Evolutionary conservation across 2,797 vertebrate genomes (phyloP).

Genomic region (Gambelia wislizenii): DNA sequence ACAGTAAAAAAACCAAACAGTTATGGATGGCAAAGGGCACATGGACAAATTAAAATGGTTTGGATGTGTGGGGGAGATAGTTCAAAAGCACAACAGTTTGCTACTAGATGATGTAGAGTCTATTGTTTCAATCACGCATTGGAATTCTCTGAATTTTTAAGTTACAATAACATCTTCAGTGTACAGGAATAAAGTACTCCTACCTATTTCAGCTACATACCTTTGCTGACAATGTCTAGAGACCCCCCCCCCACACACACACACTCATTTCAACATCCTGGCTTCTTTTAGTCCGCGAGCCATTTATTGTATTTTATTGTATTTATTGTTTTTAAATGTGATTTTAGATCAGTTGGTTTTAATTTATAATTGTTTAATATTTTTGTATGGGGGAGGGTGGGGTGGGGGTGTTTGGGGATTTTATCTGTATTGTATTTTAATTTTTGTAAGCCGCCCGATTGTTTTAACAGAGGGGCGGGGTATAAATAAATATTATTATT

Average conservation of each 20-base stretch:
- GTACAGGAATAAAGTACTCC: not conserved
- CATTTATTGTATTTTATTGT: no score
- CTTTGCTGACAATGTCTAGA: not conserved
- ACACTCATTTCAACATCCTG: not conserved
- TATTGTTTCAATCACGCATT: not conserved
- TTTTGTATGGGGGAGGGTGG: no score
- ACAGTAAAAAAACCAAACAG: not conserved
- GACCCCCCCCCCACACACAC: not conserved
- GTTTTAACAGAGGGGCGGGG: no score
- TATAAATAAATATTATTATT: no score
- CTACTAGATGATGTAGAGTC: not conserved
- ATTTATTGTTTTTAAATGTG: no score
- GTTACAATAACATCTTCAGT: no score
- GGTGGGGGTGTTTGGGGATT: no score
- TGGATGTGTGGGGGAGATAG: not conserved
- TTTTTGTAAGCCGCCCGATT: no score
- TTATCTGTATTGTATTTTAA: no score
- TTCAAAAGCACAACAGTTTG: not conserved
- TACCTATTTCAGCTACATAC: not conserved
- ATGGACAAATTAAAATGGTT: not conserved
- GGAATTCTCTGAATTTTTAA: not conserved
- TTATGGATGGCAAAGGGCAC: not conserved
- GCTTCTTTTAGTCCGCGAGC: no score
- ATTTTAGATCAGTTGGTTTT: no score
- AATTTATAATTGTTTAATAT: no score